These are phyloP conservation scores for Trachymyrmex cornetzi DNA, from an alignment of 1,140 invertebrate genomes.

Conservation along the genomic window DNA sequence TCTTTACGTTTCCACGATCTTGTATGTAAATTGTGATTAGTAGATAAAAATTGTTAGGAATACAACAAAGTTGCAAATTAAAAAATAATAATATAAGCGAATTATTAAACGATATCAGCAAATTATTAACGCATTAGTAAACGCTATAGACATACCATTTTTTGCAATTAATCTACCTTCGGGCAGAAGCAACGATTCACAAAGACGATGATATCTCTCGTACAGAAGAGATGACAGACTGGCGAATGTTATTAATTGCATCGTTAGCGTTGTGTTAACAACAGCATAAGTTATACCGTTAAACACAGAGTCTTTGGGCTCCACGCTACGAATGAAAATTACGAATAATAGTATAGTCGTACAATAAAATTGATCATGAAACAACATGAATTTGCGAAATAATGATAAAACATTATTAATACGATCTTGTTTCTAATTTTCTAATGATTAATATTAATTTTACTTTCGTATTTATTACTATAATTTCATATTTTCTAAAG, in stretches of 20 bases:
- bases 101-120: not conserved
- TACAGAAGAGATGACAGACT: constrained; percentile 65
- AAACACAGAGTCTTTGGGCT: constrained; percentile 53
- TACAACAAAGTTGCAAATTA: too few relatives aligned
- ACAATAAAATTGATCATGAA: not conserved
- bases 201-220: constrained; percentile 66
- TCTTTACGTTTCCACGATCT: not conserved
- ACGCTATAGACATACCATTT: not conserved
- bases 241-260: constrained; percentile 73
- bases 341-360: not conserved
- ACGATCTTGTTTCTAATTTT: not conserved
- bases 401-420: not conserved
- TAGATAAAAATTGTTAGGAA: too few relatives aligned
- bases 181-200: constrained; percentile 48
- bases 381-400: not conserved
- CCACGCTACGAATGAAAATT: constrained; percentile 58
- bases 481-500: not conserved
- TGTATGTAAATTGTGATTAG: too few relatives aligned
- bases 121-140: constrained; percentile 5
- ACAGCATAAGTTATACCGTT: constrained; percentile 64
- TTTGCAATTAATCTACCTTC: constrained; percentile 62
- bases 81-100: not conserved
- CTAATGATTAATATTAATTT: not conserved
- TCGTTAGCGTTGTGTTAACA: constrained; percentile 66
- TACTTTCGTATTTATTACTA: not conserved